These are phyloP conservation scores for Congeria kusceri DNA, from an alignment of 2,888 invertebrate species.

Conservation along the genomic window DNA sequence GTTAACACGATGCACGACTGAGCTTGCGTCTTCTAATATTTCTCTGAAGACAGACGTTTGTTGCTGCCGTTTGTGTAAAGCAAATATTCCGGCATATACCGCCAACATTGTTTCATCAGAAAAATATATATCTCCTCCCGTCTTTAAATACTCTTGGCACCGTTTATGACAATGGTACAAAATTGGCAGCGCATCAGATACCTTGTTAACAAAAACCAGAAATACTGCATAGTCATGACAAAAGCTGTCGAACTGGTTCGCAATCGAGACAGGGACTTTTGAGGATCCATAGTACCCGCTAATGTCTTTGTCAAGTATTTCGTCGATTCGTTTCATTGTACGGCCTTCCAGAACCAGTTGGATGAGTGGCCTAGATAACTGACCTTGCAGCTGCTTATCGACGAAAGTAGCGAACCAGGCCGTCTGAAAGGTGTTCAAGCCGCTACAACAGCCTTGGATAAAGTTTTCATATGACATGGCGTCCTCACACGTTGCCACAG, in stretches of 20 bases:
- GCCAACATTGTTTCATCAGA: not conserved
- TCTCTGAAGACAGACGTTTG: not conserved
- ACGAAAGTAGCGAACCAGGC: slow-evolving; percentile 65
- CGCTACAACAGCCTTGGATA: slow-evolving; percentile 49
- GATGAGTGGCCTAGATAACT: slow-evolving; percentile 48
- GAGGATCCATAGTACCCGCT: slow-evolving; percentile 44
- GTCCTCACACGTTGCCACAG: slow-evolving; percentile 66
- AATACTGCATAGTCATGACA: slow-evolving; percentile 54
- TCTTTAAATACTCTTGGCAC: slow-evolving; percentile 6
- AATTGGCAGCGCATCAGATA: slow-evolving; percentile 31
- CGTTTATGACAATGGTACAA: slow-evolving; percentile 38
- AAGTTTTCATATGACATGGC: slow-evolving; percentile 57
- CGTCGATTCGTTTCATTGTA: slow-evolving; percentile 40
- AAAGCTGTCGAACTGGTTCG: slow-evolving; percentile 33
- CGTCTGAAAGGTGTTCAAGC: slow-evolving; percentile 22
- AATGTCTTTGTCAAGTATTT: slow-evolving; percentile 43
- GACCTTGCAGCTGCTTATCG: slow-evolving; percentile 61
- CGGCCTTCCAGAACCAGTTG: slow-evolving; percentile 44
- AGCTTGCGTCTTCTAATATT: not conserved
- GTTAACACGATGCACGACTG: not conserved
- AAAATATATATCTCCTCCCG: not conserved
- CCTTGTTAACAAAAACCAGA: slow-evolving; percentile 41
- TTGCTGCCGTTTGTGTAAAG: not conserved
- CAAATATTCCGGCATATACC: not conserved
- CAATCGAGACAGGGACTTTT: slow-evolving; percentile 48